Evolutionary conservation across 2,797 vertebrate species (phyloP), one percentile per base, ranked within the genome.

Genomic region (Helarctos malayanus): DNA sequence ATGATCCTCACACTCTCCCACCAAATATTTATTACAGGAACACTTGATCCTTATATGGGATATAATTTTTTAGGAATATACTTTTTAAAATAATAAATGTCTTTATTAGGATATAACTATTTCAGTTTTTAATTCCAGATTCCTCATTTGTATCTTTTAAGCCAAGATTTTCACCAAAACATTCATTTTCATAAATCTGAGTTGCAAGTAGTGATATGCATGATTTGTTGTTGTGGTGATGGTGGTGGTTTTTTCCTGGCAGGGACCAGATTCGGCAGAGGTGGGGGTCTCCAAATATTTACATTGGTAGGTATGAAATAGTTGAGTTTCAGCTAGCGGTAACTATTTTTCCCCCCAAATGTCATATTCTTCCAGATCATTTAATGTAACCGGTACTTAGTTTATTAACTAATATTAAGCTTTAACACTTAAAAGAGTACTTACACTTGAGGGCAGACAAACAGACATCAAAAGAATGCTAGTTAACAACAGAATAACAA

Each of bases 381-480:
- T 87, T 89, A 85, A 69, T 81, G 2, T 86, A 71, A 56, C 23
- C 69, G 32, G 23, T 16, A 35, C 12, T 76, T 93, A 61, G 27
- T 7, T 91, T 59, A 56, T 63, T 73, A 85, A 41, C 52, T 89
- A 54, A 68, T 61, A 59, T 54, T 76, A 73, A 84, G 13, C 1
- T 35, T 91, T 88, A 95, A 65, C 54, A 81, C 93, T 84, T 87
- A 32, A 93, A 94, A 68, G 25, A 90, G 3, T 65, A 23, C 2
- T 69, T 89, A 25, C 11, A 79, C 32, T 21, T 82, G 14, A 93
- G 7, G 23, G 59, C 4, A 88, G 78, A 85, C 10, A 68, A 14
- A 27, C 59, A 84, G 35, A 49, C 32, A 87, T 88, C 5, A 35
- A 29, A 52, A 52, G 21, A 69, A 91, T 92, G 54, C 25, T 75